Evolutionary conservation across 2,888 invertebrate genomes (phyloP), one percentile per base, ranked within the genome.

Genomic region (Steromphala cineraria): DNA sequence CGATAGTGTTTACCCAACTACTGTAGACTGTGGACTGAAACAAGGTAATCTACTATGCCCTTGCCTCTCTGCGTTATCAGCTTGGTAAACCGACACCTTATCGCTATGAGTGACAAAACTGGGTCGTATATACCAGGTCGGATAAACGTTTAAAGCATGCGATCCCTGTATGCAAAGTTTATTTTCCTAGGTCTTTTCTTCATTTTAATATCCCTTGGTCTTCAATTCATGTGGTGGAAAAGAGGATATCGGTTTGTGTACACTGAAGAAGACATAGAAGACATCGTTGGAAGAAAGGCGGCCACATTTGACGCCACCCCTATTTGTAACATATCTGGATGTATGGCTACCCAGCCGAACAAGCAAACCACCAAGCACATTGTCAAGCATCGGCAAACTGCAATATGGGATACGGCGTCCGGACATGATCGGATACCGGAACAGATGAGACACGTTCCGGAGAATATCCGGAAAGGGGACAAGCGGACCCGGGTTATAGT

Each of bases 341-440:
- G 46, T 46, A 17, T 19, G 13, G 4, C 8, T 5, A 36, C 17
- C 24, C 13, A 15, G 28, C 15, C 21, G 46, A 17, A 46, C 46
- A 10, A 46, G 10, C 7, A 0, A 36, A 53, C 24, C 76, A 52
- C 15, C 0, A 76, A 13, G 28, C n/a, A 28, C 19, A n/a, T n/a
- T 15, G 28, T 75, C n/a, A 40, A 17, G 4, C 19, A 36, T 4
- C 28, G 21, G 17, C 28, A 52, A 21, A 24, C 53, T 15, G 21
- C 31, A 36, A 62, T 80, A 17, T 80, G 76, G 74, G 55, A 78
- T 31, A 74, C 81, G 2, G 53, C 78, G 4, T 78, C 76, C 3
- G 80, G 83, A 28, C 82, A 89, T 24, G 91, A 91, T 77, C 80
- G 90, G 56, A 91, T 91, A 24, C 77, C 87, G 19, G 85, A 83